Conservation (phyloP, 2,888 invertebrate genomes). For the Perdita meconis region DNA sequence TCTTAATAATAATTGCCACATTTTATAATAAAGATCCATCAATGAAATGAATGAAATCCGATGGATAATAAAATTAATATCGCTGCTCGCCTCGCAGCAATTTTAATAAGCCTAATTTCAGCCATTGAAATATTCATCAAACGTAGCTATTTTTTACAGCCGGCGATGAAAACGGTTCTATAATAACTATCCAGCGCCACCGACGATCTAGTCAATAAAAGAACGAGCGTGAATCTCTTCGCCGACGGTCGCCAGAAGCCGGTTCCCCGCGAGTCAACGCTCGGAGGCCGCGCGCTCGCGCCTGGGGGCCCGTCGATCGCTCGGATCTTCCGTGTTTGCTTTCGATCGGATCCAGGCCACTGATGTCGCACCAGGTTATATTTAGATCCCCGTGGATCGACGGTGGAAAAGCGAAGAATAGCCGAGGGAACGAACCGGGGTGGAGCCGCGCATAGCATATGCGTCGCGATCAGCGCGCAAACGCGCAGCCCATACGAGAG, state of each 20-base stretch:
- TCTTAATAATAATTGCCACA: too few species aligned
- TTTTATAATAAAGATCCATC: too few species aligned
- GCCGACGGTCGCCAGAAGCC: neutral
- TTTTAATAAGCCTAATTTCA: too few species aligned
- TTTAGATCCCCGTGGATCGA: conserved; percentile 62
- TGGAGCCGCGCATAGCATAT: conserved; percentile 54
- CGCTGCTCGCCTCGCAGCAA: too few species aligned
- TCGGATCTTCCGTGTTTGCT: conserved; percentile 63
- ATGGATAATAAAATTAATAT: too few species aligned
- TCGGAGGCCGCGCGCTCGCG: conserved; percentile 40
- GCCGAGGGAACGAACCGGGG: conserved; percentile 35
- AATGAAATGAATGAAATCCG: too few species aligned
- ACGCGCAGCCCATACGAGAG: conserved; percentile 63
- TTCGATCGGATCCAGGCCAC: conserved; percentile 68
- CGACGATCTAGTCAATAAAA: neutral
- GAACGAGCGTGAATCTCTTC: neutral
- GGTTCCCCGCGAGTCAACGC: conserved; percentile 37
- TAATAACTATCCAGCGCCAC: neutral
- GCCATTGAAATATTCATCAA: neutral
- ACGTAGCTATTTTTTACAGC: neutral
- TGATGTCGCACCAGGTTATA: conserved; percentile 65
- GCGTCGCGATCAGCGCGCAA: conserved; percentile 57
- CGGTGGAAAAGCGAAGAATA: conserved; percentile 49
- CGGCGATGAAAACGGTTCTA: neutral
- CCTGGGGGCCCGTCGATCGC: conserved; percentile 27